Conservation (phyloP, 2,888 invertebrate genomes). For the Metacarcinus magister region DNA sequence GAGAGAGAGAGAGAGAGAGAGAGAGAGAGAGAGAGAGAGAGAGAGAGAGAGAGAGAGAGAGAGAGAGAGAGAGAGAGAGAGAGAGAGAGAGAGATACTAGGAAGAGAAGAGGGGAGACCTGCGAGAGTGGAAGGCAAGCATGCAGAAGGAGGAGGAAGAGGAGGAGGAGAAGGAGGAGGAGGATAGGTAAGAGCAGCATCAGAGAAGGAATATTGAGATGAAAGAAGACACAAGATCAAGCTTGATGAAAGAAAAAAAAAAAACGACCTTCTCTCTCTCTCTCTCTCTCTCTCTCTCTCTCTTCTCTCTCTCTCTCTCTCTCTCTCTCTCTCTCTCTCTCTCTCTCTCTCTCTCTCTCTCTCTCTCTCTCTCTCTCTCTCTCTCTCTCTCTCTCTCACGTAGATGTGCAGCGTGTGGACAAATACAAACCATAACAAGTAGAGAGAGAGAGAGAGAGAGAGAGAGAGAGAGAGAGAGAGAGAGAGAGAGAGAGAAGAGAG, state of each 20-base stretch:
- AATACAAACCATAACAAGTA: no score
- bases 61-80: conserved; percentile 49
- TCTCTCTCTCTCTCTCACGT: no score
- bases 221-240: no score
- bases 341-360: not conserved
- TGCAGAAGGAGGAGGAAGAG: not conserved
- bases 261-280: no score
- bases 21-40: not conserved
- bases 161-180: not conserved
- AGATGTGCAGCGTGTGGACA: no score
- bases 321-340: not conserved
- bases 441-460: not conserved
- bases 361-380: no score
- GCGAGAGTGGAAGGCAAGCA: not conserved
- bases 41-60: conserved; percentile 14
- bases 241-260: no score
- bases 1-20: not conserved
- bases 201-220: no score
- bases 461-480: conserved; percentile 38
- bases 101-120: not conserved
- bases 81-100: not conserved
- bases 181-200: no score
- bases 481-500: not conserved
- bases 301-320: not conserved
- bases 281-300: no score